A percentile compares a stretch with the other conserved stretches of the same genome.
Conservation (phyloP, 2,888 invertebrate genomes). For the Papilio protenor region DNA sequence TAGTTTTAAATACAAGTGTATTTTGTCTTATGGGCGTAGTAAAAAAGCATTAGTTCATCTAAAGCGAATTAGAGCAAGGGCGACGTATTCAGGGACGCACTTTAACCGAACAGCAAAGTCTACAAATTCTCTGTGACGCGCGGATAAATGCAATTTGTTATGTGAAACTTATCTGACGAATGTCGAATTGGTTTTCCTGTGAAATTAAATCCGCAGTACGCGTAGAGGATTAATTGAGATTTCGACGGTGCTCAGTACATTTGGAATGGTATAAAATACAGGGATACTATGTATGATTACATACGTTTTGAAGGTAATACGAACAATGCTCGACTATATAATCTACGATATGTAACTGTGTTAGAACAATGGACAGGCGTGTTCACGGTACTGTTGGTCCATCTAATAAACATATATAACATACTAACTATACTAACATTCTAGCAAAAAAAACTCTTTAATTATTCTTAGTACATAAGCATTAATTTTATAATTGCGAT, state of each 20-base stretch:
- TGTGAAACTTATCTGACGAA: neutral
- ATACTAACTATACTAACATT: neutral
- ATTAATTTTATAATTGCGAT: neutral
- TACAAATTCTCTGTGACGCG: constrained; percentile 1
- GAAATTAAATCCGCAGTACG: neutral
- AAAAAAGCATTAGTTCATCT: neutral
- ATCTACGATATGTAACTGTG: constrained; percentile 67
- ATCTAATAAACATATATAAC: neutral
- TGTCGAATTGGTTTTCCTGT: neutral
- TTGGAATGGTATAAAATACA: neutral
- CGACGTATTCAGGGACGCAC: constrained; percentile 3
- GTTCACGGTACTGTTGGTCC: constrained; percentile 51
- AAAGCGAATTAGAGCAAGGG: constrained; percentile 14
- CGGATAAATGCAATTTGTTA: constrained; percentile 3
- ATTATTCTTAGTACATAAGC: neutral
- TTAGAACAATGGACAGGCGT: constrained; percentile 76
- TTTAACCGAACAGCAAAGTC: neutral
- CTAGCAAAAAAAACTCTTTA: neutral
- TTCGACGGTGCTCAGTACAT: too few species aligned
- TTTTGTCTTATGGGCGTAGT: neutral
- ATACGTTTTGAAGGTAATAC: constrained; percentile 50
- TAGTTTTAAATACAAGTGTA: neutral
- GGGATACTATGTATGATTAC: constrained; percentile 35
- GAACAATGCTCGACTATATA: constrained; percentile 69
- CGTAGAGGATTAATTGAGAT: neutral